Percentiles rank a stretch among this genome's conserved stretches.
phyloP scores from a whole-genome alignment of 2,113 vertebrate species.

The Eonycteris spelaea region DNA sequence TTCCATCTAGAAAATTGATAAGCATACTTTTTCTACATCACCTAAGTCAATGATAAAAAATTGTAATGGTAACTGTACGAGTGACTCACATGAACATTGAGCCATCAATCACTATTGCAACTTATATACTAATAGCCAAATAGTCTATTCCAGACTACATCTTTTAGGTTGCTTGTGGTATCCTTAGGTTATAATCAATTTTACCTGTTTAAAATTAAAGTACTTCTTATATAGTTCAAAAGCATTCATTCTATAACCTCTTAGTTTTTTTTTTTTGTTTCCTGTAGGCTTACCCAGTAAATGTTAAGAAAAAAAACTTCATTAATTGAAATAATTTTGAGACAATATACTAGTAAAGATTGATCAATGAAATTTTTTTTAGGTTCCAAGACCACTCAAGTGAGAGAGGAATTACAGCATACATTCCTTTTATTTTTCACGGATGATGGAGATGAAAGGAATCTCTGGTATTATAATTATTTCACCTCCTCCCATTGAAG shows the following conservation, averaged over 20 bases:
- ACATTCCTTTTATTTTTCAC: neutral
- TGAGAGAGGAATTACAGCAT: neutral
- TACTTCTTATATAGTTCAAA: neutral
- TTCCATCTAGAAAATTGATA: neutral
- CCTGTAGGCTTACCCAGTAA: neutral
- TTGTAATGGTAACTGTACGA: neutral
- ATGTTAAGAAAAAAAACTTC: neutral
- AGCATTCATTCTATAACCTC: neutral
- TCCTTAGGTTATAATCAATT: neutral
- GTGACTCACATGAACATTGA: neutral
- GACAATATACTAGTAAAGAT: neutral
- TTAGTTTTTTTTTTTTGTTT: neutral
- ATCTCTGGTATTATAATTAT: neutral
- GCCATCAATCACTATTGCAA: neutral
- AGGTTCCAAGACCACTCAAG: neutral
- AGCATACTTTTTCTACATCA: neutral
- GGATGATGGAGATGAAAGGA: conserved; percentile 21
- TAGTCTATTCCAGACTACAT: neutral
- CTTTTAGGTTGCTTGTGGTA: neutral
- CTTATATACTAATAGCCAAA: neutral
- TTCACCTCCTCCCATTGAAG: neutral
- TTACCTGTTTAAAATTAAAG: neutral
- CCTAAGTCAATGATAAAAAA: neutral
- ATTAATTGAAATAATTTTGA: neutral
- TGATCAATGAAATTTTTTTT: neutral